phyloP scores from a whole-genome alignment of 1,140 invertebrate species.

The Zaprionus tsacasi region DNA sequence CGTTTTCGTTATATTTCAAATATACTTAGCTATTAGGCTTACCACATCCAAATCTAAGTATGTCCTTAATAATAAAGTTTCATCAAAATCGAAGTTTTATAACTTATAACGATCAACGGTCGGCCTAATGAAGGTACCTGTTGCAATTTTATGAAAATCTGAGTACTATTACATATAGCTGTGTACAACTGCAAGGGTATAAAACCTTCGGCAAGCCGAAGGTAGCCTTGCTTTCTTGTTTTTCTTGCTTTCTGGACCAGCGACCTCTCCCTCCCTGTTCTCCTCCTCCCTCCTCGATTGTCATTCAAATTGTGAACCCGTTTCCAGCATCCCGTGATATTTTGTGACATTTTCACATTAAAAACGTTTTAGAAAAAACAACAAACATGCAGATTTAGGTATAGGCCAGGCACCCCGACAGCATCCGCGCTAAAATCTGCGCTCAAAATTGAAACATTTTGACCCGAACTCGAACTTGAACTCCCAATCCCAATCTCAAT shows the following conservation, averaged over 20 bases:
- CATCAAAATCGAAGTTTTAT: too few relatives aligned
- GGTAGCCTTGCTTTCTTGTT: too few relatives aligned
- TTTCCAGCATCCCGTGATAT: slow-evolving; percentile 55
- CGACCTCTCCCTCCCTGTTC: slow-evolving; percentile 5
- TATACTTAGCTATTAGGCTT: too few relatives aligned
- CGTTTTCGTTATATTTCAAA: too few relatives aligned
- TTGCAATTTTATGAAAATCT: too few relatives aligned
- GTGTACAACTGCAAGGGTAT: too few relatives aligned
- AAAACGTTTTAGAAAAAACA: slow-evolving; percentile 78
- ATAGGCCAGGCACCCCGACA: slow-evolving; percentile 24
- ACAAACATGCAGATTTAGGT: slow-evolving; percentile 75
- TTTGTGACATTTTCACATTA: slow-evolving; percentile 79
- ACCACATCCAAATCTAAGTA: too few relatives aligned
- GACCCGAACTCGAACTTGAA: slow-evolving; percentile 51
- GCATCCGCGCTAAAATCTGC: slow-evolving; percentile 76
- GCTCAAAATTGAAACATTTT: slow-evolving; percentile 79
- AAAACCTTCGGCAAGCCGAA: too few relatives aligned
- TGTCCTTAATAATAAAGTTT: too few relatives aligned
- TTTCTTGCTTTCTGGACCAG: slow-evolving; percentile 24
- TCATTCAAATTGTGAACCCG: slow-evolving; percentile 76
- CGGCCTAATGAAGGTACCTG: too few relatives aligned
- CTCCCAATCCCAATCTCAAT: slow-evolving; percentile 19
- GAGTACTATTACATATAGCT: too few relatives aligned
- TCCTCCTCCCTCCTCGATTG: slow-evolving; percentile 48
- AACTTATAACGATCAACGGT: too few relatives aligned